phyloP scores from a whole-genome alignment of 2,113 vertebrate species.

The Mesoclemmys tuberculata region DNA sequence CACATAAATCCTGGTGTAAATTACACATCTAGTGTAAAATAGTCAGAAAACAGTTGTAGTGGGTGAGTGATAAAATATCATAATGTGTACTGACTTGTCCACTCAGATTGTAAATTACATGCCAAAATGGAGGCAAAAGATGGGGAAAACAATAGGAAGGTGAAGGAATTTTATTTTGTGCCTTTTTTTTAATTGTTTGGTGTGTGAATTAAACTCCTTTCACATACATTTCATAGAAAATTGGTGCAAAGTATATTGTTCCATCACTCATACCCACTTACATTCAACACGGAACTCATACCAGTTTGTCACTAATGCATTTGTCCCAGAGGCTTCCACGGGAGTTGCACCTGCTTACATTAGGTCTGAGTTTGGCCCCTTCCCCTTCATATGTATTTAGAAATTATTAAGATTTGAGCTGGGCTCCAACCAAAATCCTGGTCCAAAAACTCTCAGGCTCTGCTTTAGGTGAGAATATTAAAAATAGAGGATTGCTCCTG shows the following conservation, averaged over 20 bases:
- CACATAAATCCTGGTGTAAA: neutral
- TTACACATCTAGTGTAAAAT: neutral
- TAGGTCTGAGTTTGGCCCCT: neutral
- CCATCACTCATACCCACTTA: accelerated
- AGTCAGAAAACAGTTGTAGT: neutral
- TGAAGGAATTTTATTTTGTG: neutral
- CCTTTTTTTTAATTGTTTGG: neutral
- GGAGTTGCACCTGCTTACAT: neutral
- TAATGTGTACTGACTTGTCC: no score
- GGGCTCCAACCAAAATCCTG: neutral
- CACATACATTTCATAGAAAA: neutral
- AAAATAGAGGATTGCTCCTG: no score
- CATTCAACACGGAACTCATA: neutral
- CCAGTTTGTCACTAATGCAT: neutral
- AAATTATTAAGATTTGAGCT: neutral
- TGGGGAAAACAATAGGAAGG: neutral
- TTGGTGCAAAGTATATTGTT: neutral
- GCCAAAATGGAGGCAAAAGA: no score
- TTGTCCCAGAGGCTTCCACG: neutral
- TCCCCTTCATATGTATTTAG: neutral
- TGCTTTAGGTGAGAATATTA: neutral
- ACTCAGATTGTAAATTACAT: neutral
- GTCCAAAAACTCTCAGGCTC: accelerated
- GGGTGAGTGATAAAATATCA: no score
- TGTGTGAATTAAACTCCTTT: neutral